Percentiles rank a stretch among this genome's conserved stretches.
These are phyloP conservation scores for Cnemophilus loriae DNA, from an alignment of 2,113 vertebrate species.

Conservation along the genomic window DNA sequence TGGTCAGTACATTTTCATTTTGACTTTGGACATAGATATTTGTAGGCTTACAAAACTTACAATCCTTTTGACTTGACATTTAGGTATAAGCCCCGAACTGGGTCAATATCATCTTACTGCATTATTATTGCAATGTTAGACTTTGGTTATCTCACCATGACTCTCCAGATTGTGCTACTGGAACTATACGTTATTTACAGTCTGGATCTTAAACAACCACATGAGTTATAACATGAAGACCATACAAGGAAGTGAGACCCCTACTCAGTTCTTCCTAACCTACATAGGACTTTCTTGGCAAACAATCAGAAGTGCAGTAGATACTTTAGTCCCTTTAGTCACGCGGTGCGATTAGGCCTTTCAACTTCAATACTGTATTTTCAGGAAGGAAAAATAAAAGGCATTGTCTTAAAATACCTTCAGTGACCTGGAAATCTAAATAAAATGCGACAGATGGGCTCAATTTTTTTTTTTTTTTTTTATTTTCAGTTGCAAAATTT, in stretches of 20 bases:
- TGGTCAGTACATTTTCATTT: not conserved
- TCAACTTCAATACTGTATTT: not conserved
- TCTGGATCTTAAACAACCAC: not conserved
- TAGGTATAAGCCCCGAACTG: not conserved
- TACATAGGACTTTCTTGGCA: not conserved
- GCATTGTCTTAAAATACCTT: not conserved
- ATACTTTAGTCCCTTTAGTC: not conserved
- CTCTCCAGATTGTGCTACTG: not conserved
- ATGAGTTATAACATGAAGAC: not conserved
- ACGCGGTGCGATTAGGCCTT: not conserved
- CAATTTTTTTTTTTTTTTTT: not conserved
- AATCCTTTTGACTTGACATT: not conserved
- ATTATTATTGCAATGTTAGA: not conserved
- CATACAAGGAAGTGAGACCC: not conserved
- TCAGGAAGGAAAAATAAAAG: not conserved
- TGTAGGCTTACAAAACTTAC: not conserved
- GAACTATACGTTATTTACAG: not conserved
- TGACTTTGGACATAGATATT: not conserved
- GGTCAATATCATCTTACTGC: not conserved
- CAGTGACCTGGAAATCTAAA: not conserved
- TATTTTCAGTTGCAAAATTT: not conserved
- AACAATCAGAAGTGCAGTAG: not conserved
- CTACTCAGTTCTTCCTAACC: not conserved
- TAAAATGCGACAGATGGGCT: not conserved
- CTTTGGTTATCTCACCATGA: not conserved